These are phyloP conservation scores for Rhagium mordax DNA, from an alignment of 2,888 invertebrate species.

Conservation along the genomic window DNA sequence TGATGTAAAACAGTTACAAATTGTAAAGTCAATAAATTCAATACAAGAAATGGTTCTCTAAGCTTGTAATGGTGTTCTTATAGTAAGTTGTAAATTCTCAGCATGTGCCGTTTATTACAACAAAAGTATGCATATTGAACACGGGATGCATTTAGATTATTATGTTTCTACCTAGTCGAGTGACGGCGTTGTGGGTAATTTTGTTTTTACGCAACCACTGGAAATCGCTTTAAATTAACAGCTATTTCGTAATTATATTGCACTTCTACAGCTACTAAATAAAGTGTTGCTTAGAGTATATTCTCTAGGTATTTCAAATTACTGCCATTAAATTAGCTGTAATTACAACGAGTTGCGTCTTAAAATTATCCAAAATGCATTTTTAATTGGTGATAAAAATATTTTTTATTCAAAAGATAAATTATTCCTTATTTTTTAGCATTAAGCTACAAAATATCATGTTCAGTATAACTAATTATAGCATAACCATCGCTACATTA, in stretches of 20 bases:
- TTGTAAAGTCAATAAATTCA: constrained; percentile 29
- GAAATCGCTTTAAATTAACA: constrained; percentile 5
- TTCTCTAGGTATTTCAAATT: not conserved
- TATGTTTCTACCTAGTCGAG: not conserved
- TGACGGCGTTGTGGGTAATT: constrained; percentile 11
- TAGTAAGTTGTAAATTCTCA: constrained; percentile 38
- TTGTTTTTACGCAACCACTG: constrained; percentile 23
- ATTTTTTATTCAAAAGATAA: too few species aligned
- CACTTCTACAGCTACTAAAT: not conserved
- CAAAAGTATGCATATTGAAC: constrained; percentile 28
- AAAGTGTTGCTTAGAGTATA: not conserved
- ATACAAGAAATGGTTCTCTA: constrained; percentile 17
- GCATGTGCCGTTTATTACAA: constrained; percentile 34
- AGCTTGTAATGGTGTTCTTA: constrained; percentile 22
- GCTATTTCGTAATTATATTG: constrained; percentile 14
- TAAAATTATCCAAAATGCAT: too few species aligned
- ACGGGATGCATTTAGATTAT: constrained; percentile 14
- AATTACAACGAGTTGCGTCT: not conserved
- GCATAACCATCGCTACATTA: too few species aligned
- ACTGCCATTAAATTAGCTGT: constrained; percentile 4
- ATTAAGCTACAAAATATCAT: too few species aligned
- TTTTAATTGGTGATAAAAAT: too few species aligned
- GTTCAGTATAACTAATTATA: too few species aligned
- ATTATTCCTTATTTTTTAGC: too few species aligned
- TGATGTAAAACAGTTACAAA: constrained; percentile 32